Evolutionary conservation across 1,140 invertebrate species (phyloP), one percentile per base, ranked within the genome.

Genomic region (Mylabris phalerata): DNA sequence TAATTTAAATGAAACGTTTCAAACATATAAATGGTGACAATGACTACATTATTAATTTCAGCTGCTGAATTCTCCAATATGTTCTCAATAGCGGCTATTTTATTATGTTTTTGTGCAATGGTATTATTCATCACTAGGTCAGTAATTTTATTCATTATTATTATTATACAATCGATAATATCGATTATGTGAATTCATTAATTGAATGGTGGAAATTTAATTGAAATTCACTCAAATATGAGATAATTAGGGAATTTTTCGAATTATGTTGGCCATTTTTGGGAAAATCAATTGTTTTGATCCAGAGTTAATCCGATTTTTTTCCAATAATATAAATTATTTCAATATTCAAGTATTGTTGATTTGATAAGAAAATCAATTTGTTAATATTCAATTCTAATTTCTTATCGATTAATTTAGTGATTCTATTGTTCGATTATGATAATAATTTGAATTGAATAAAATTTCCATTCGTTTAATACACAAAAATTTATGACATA

Each of bases 21-120:
- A 32, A 32, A 32, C 19, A 19, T 32, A 32, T 32, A 32, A 32
- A 68, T 66, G 44, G 63, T 69, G 57, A 73, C 67, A 63, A 79
- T 82, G 77, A 81, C 80, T 65, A 78, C 80, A 57, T 82, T 82
- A 73, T 72, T 83, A 55, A 78, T 83, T 56, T 82, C 81, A 47
- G 80, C 82, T 39, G 80, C 80, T 38, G 82, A 83, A 69, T 73
- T 82, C 48, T 81, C 82, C 57, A 82, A 80, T 68, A 79, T 83
- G 64, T 78, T 82, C 67, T 81, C 81, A 40, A 79, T 82, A 40
- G 70, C 82, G 50, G 80, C 78, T 13, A 78, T 82, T 24, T 68
- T 82, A 25, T 75, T 83, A 70, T 82, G 80, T 72, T 82, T 83
- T 68, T 81, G 79, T 68, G 79, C 76, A 24, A 80, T 83, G 73